Conservation (phyloP, 1,140 invertebrate genomes). For the Pissodes strobi region DNA sequence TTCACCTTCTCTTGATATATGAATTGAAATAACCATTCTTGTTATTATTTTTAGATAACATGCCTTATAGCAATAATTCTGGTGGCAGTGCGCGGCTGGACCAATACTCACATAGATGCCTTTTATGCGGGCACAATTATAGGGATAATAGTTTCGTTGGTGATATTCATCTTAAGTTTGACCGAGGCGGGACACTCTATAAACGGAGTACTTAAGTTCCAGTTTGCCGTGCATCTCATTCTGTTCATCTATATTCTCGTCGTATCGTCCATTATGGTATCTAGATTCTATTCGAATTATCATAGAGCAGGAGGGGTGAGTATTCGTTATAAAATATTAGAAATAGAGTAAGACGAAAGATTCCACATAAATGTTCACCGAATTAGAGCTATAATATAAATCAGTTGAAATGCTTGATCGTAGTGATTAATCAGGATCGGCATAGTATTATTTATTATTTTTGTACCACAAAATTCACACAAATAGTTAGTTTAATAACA, state of each 20-base stretch:
- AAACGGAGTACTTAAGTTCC: constrained; percentile 20
- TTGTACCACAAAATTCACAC: too few relatives aligned
- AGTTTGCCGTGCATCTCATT: constrained; percentile 14
- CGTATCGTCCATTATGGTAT: constrained; percentile 21
- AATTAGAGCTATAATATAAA: too few relatives aligned
- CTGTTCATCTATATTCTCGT: constrained; percentile 33
- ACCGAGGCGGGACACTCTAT: constrained; percentile 26
- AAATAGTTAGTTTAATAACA: too few relatives aligned
- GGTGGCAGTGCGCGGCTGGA: constrained; percentile 6
- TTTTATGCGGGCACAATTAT: constrained; percentile 30
- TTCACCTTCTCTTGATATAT: too few relatives aligned
- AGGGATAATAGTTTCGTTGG: constrained; percentile 29
- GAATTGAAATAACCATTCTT: too few relatives aligned
- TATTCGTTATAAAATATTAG: too few relatives aligned
- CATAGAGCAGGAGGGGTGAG: constrained; percentile 35
- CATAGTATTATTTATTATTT: too few relatives aligned
- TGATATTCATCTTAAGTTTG: constrained; percentile 23
- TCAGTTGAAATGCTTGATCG: too few relatives aligned
- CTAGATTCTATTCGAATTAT: not conserved
- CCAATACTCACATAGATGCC: constrained; percentile 11
- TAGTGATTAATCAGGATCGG: too few relatives aligned
- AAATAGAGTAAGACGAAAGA: too few relatives aligned
- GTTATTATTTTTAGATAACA: constrained; percentile 29
- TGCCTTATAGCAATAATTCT: constrained; percentile 29
- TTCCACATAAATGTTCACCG: too few relatives aligned